A percentile compares a stretch with the other conserved stretches of the same genome.
These are phyloP conservation scores for Lasioglossum lativentre DNA, from an alignment of 2,888 invertebrate genomes.

Conservation along the genomic window DNA sequence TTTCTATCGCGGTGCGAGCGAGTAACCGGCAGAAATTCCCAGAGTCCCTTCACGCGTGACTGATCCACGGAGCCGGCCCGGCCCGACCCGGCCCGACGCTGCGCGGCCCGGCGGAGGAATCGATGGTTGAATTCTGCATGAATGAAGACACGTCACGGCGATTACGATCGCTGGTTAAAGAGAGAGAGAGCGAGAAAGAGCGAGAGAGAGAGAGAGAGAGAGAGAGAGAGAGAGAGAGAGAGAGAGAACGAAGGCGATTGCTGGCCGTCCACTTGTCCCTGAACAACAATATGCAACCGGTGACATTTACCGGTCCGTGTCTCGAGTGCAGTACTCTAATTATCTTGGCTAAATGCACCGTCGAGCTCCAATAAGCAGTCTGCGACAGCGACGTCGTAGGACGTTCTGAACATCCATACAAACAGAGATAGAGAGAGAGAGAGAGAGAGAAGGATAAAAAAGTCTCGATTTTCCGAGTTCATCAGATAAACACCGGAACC, in stretches of 20 bases:
- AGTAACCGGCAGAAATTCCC: constrained; percentile 50
- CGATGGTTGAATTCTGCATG: constrained; percentile 59
- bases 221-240: too few relatives aligned
- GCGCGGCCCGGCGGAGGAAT: constrained; percentile 34
- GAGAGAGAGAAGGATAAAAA: constrained; percentile 34
- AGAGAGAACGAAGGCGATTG: background rate
- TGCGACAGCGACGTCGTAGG: constrained; percentile 16
- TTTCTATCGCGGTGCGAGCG: constrained; percentile 26
- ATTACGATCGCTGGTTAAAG: constrained; percentile 39
- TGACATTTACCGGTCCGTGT: constrained; percentile 61
- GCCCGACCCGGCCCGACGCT: too few relatives aligned
- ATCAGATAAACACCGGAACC: constrained; percentile 49
- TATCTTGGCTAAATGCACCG: constrained; percentile 58
- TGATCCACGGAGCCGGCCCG: constrained; percentile 36
- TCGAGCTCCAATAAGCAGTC: constrained; percentile 43
- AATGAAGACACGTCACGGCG: constrained; percentile 60
- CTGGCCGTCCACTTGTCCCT: constrained; percentile 41
- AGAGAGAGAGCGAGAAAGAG: too few relatives aligned
- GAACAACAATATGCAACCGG: constrained; percentile 58
- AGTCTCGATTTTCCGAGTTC: constrained; percentile 43
- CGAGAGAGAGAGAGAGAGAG: too few relatives aligned
- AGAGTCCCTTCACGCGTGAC: constrained; percentile 58
- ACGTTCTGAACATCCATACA: background rate
- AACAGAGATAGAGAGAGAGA: constrained; percentile 20
- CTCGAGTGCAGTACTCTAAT: constrained; percentile 63